A percentile compares a stretch with the other conserved stretches of the same genome.
Conservation (phyloP, 2,113 vertebrate species). For the Tinamus guttatus region DNA sequence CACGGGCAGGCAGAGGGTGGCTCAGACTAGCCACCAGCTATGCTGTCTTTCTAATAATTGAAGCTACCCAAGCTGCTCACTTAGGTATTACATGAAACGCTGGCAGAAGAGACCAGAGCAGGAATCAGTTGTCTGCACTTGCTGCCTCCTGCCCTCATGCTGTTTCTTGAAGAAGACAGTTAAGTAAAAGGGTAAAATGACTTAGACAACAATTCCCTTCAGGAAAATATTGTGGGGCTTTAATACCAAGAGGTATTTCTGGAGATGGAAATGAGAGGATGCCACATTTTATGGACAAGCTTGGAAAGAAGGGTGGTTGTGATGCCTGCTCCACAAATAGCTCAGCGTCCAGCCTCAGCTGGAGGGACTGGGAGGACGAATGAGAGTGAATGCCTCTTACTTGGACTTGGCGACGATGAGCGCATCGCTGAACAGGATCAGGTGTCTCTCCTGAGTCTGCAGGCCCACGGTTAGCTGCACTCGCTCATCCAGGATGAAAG, state of each 20-base stretch:
- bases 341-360: not conserved
- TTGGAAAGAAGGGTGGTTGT: not conserved
- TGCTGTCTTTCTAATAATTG: not conserved
- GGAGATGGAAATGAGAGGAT: not conserved
- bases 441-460: conserved; percentile 80
- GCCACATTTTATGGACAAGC: not conserved
- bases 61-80: not conserved
- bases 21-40: not conserved
- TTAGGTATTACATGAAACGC: not conserved
- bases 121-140: not conserved
- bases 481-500: conserved; percentile 77
- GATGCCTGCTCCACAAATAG: not conserved
- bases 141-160: not conserved
- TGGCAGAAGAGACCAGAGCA: not conserved
- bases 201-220: not conserved
- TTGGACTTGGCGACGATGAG: conserved; percentile 83
- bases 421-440: conserved; percentile 80
- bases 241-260: not conserved
- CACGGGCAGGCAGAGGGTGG: not conserved
- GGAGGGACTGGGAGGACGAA: not conserved
- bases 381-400: conserved; percentile 57
- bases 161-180: not conserved
- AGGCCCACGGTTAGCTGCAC: conserved; percentile 77
- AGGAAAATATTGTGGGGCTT: not conserved
- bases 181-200: not conserved